Conservation (phyloP, 2,888 invertebrate species). For the Drosophila siamana region DNA sequence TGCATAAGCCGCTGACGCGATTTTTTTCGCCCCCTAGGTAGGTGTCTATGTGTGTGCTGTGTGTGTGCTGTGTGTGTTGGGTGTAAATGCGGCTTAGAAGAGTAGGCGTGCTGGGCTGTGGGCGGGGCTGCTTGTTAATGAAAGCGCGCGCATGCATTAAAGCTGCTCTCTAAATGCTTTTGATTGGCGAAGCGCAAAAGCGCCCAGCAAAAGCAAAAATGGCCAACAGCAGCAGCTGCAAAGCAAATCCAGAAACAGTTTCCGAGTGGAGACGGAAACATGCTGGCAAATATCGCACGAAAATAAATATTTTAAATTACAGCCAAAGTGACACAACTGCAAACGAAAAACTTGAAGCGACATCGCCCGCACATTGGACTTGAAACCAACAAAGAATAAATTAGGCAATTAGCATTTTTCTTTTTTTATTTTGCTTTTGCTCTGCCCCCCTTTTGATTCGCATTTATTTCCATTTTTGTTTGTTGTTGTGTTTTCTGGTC, state of each 20-base stretch:
- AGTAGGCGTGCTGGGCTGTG: slow-evolving; percentile 32
- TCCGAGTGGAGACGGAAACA: neutral
- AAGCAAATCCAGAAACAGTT: slow-evolving; percentile 28
- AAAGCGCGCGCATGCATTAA: slow-evolving; percentile 81
- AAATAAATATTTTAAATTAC: slow-evolving; percentile 64
- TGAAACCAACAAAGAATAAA: slow-evolving; percentile 55
- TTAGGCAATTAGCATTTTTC: slow-evolving; percentile 75
- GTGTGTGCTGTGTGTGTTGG: slow-evolving; percentile 28
- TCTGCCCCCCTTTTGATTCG: too few species aligned
- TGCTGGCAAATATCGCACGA: slow-evolving; percentile 42
- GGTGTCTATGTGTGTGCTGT: too few species aligned
- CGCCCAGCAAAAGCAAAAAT: slow-evolving; percentile 59
- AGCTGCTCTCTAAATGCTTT: slow-evolving; percentile 76
- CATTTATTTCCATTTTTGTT: neutral
- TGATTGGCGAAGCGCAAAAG: slow-evolving; percentile 78
- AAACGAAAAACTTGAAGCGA: slow-evolving; percentile 20
- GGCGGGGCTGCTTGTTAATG: slow-evolving; percentile 74
- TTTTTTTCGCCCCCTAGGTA: slow-evolving; percentile 62
- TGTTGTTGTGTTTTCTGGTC: slow-evolving; percentile 25
- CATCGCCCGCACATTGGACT: slow-evolving; percentile 30
- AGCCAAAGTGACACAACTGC: slow-evolving; percentile 41
- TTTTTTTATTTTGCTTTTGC: too few species aligned
- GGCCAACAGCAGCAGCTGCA: slow-evolving; percentile 44
- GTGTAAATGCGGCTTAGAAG: slow-evolving; percentile 74
- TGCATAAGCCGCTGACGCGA: slow-evolving; percentile 81